Evolutionary conservation across 2,113 vertebrate species (phyloP).

Genomic region (Notechis scutatus): DNA sequence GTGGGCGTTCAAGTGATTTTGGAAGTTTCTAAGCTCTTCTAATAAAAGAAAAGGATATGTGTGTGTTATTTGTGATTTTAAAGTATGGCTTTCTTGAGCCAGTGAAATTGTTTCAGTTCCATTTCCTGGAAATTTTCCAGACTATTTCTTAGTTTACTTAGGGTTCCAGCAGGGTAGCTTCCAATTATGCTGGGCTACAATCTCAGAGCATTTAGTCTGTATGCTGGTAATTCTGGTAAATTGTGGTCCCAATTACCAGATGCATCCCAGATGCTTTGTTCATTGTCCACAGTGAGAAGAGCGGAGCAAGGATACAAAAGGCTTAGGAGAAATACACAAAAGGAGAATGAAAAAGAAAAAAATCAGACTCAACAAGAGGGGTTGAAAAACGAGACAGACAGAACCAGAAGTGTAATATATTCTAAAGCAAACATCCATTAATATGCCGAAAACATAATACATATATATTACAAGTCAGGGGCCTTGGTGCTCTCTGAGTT

Average conservation of each 20-base stretch:
- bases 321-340: background rate
- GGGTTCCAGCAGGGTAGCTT: background rate
- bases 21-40: background rate
- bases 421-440: background rate
- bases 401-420: background rate
- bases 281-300: background rate
- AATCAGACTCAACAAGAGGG: background rate
- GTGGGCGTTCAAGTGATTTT: background rate
- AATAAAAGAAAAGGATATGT: background rate
- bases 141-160: background rate
- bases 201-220: background rate
- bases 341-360: background rate
- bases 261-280: background rate
- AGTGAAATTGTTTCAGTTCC: background rate
- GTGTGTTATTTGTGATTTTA: background rate
- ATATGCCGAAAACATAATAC: background rate
- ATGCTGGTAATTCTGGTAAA: background rate
- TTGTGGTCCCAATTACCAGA: background rate
- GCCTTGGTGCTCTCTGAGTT: background rate
- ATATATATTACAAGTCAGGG: background rate
- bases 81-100: background rate
- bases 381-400: background rate
- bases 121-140: background rate
- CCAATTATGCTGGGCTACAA: background rate
- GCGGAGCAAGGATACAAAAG: background rate